A percentile compares a stretch with the other conserved stretches of the same genome.
phyloP scores from a whole-genome alignment of 2,888 invertebrate species.

The Mamestra brassicae region DNA sequence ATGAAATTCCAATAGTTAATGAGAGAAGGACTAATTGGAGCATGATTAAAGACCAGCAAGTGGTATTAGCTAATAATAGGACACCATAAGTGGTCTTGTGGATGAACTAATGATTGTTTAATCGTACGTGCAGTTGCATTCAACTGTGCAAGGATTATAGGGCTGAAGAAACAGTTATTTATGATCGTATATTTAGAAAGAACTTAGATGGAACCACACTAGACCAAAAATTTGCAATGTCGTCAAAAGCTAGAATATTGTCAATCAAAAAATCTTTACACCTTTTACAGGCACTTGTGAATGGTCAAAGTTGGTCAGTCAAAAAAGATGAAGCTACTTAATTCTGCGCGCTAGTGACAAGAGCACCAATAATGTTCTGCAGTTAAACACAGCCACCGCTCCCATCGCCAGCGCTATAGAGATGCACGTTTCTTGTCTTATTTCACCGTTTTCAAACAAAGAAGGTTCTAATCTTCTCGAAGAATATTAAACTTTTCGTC shows the following conservation, averaged over 20 bases:
- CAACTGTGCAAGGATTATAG: constrained; percentile 19
- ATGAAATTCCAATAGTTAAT: constrained; percentile 1
- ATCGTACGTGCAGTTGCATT: constrained; percentile 31
- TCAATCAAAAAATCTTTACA: too few relatives aligned
- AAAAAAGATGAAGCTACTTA: not conserved
- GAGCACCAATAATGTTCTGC: too few relatives aligned
- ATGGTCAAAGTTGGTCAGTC: not conserved
- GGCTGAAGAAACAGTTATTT: constrained; percentile 1
- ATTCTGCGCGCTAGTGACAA: too few relatives aligned
- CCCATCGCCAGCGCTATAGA: too few relatives aligned
- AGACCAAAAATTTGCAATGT: not conserved
- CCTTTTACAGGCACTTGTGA: not conserved
- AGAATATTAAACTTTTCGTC: not conserved
- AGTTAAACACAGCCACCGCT: too few relatives aligned
- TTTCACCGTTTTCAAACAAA: not conserved
- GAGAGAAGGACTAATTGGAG: constrained; percentile 33
- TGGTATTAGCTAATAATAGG: constrained; percentile 25
- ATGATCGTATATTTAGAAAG: not conserved
- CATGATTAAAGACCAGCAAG: constrained; percentile 23
- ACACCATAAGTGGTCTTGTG: constrained; percentile 6
- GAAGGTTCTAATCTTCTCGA: not conserved
- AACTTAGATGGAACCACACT: not conserved
- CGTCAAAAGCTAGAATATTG: not conserved
- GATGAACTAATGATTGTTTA: constrained; percentile 39
- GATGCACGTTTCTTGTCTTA: too few relatives aligned